Evolutionary conservation across 2,797 vertebrate genomes (phyloP).

Genomic region (Zonotrichia albicollis): DNA sequence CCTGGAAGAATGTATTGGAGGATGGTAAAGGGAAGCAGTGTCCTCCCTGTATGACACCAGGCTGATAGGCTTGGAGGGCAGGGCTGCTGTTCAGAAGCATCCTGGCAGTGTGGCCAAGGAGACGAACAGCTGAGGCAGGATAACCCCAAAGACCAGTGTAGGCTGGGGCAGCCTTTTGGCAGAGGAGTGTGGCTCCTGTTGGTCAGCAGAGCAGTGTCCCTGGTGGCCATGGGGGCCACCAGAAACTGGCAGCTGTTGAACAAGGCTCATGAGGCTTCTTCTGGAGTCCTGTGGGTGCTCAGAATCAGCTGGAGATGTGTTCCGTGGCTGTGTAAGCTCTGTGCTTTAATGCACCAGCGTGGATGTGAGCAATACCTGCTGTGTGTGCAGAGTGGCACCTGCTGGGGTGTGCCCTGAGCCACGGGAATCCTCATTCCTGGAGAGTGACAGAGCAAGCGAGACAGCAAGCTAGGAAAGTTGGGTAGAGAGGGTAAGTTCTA

Average conservation of each 20-base stretch:
- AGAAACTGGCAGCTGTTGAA: background rate
- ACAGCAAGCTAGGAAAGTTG: background rate
- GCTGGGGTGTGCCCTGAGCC: background rate
- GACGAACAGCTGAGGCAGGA: background rate
- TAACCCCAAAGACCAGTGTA: background rate
- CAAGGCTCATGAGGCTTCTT: background rate
- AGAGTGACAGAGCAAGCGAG: background rate
- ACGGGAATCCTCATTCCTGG: background rate
- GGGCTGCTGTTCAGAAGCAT: background rate
- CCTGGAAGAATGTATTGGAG: background rate
- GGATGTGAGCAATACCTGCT: background rate
- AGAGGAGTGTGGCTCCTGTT: background rate
- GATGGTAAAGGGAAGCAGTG: background rate
- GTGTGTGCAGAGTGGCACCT: background rate
- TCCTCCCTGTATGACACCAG: background rate
- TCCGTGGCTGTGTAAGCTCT: background rate
- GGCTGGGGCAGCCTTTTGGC: background rate
- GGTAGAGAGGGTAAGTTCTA: background rate
- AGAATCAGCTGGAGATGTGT: background rate
- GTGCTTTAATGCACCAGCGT: accelerated
- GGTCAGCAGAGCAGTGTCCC: background rate
- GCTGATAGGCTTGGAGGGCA: background rate
- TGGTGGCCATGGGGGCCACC: background rate
- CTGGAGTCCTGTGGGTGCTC: background rate
- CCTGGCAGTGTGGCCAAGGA: background rate